Evolutionary conservation across 2,113 vertebrate genomes (phyloP).

Genomic region (Synodontis membranacea): DNA sequence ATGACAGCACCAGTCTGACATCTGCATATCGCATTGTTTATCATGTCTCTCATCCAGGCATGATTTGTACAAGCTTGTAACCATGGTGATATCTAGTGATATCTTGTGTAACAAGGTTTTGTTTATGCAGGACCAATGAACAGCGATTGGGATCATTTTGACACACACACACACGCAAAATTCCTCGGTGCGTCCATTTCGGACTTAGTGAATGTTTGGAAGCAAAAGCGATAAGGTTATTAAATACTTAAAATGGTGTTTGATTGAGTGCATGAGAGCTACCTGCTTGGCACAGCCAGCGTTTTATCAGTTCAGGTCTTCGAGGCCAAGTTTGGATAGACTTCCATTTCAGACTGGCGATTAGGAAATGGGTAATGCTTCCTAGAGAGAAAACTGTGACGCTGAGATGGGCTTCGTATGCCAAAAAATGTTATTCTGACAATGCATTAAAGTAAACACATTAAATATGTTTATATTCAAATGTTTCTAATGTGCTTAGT

Average conservation of each 20-base stretch:
- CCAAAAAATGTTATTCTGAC: background rate
- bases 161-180: too few species aligned
- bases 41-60: slow-evolving; percentile 11
- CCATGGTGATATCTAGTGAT: slow-evolving; percentile 28
- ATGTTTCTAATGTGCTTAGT: background rate
- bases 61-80: slow-evolving; percentile 15
- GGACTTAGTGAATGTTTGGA: background rate
- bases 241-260: background rate
- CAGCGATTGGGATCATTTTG: slow-evolving; percentile 6
- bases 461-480: background rate
- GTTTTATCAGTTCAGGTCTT: background rate
- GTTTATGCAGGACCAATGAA: background rate
- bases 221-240: background rate
- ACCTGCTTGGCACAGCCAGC: background rate
- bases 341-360: background rate
- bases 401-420: background rate
- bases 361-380: background rate
- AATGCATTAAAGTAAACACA: background rate
- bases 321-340: too few species aligned
- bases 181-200: background rate
- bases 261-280: background rate
- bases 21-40: background rate
- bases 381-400: background rate
- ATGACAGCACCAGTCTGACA: background rate
- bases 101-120: background rate